Percentiles rank a stretch among this genome's conserved stretches.
These are phyloP conservation scores for Lanius collurio DNA, from an alignment of 2,113 vertebrate species.

Conservation along the genomic window DNA sequence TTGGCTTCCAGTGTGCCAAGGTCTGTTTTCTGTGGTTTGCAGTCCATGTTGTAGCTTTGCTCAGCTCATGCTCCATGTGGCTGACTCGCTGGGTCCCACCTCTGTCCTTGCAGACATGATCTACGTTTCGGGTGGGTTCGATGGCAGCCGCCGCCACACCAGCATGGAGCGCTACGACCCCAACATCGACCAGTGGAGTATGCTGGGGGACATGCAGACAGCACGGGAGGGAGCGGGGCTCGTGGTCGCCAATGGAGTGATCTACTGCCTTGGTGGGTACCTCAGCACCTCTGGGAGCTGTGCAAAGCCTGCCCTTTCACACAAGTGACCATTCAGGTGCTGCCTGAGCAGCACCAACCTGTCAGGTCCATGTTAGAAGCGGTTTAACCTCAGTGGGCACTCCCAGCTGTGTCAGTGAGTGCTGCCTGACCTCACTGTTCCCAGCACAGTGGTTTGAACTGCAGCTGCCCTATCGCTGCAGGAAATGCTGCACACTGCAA, in stretches of 20 bases:
- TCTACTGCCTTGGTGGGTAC: conserved; percentile 91
- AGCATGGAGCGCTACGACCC: conserved; percentile 99
- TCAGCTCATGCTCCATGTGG: fast-evolving
- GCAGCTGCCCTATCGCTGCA: background rate
- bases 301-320: background rate
- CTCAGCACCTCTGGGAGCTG: background rate
- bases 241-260: conserved; percentile 94
- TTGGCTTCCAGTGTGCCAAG: fast-evolving
- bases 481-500: background rate
- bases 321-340: background rate
- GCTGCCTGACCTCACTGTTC: background rate
- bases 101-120: conserved; percentile 88
- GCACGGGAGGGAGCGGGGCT: conserved; percentile 95
- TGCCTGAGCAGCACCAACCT: background rate
- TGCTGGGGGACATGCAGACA: conserved; percentile 99
- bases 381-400: background rate
- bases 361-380: fast-evolving
- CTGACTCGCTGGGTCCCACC: background rate
- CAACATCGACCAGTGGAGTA: conserved; percentile 99
- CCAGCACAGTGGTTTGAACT: background rate
- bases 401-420: background rate
- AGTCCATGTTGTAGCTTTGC: background rate
- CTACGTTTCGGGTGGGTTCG: conserved; percentile 96
- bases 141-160: conserved; percentile 95
- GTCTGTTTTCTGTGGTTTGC: background rate